Evolutionary conservation across 30 jellyfish, hydroid and myxozoan genomes (phyloP), one percentile per base, ranked within the genome.

Genomic region (Morbakka virulenta): DNA sequence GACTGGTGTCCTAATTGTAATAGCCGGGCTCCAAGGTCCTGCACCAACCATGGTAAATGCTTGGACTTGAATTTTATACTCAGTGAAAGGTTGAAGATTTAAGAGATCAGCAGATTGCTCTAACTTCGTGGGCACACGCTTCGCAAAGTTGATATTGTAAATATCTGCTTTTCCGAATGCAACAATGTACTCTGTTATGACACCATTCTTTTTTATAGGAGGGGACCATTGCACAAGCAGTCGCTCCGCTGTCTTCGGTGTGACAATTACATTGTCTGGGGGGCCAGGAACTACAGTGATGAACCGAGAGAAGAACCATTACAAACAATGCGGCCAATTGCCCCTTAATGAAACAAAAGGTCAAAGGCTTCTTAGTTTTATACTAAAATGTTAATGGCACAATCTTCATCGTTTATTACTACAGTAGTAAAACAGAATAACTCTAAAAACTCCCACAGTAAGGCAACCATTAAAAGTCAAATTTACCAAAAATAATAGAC

Each of bases 21-120:
- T 28, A 27, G 63, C 22, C 41, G 28, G 29, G 29, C 93, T 36
- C 97, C 97, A 89, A 12, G 82, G 85, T 0, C 97, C 96, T 0
- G 89, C 89, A 14, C 79, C 86, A 29, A 62, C 84, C n/a, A n/a
- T n/a, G 0, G 86, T 89, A 0, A 50, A 28, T 9, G 97, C 97
- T 32, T 80, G 82, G 53, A 89, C 82, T 49, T 61, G 81, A 2
- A 72, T 69, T 24, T 23, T 63, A 74, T 89, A 89, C 6, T 24
- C 52, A 14, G 88, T 81, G 57, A 23, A 80, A 2, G 96, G 95
- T 74, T 47, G 72, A 12, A 83, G 73, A 13, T 68, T 76, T 1
- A 13, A 48, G 57, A 83, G 41, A 6, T n/a, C 13, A 22, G 48
- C 67, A 3, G 3, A 32, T 14, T 50, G 33, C 2, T 35, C 61